Conservation (phyloP, 2,888 invertebrate species). For the Drosophila falleni region DNA sequence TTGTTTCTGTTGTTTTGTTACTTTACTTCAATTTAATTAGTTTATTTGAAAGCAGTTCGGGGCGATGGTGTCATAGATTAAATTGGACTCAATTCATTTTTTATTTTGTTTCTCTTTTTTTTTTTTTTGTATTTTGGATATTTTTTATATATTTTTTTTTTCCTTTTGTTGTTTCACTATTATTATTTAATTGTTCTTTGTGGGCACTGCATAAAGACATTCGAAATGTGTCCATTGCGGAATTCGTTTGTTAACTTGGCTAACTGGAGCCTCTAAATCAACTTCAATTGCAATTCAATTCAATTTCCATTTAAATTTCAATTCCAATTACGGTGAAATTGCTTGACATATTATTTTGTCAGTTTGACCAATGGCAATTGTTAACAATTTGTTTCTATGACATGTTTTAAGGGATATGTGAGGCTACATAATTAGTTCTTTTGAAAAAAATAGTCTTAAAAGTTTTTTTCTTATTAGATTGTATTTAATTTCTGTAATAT, state of each 20-base stretch:
- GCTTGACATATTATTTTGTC: constrained; percentile 22
- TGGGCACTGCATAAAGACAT: constrained; percentile 27
- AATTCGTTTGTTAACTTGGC: constrained; percentile 45
- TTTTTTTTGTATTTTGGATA: constrained; percentile 23
- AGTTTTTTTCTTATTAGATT: too few species aligned
- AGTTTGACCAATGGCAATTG: not conserved
- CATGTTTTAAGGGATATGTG: too few species aligned
- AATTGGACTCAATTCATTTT: constrained; percentile 64
- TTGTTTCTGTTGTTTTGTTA: constrained; percentile 34
- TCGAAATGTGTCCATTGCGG: constrained; percentile 33
- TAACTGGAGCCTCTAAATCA: constrained; percentile 46
- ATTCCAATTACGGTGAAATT: constrained; percentile 46
- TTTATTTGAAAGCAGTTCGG: constrained; percentile 80
- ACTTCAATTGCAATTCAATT: constrained; percentile 32
- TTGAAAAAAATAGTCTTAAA: not conserved
- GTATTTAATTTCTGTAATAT: too few species aligned
- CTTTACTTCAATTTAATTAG: constrained; percentile 78
- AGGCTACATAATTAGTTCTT: not conserved
- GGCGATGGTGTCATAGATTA: constrained; percentile 81
- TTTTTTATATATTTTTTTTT: constrained; percentile 23
- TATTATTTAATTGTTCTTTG: constrained; percentile 62
- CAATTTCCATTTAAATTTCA: constrained; percentile 16
- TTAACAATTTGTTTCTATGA: not conserved
- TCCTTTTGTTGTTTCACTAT: constrained; percentile 9
- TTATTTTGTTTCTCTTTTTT: constrained; percentile 27